A percentile compares a stretch with the other conserved stretches of the same genome.
These are phyloP conservation scores for Drosophila kikkawai DNA, from an alignment of 1,140 invertebrate genomes.

Conservation along the genomic window DNA sequence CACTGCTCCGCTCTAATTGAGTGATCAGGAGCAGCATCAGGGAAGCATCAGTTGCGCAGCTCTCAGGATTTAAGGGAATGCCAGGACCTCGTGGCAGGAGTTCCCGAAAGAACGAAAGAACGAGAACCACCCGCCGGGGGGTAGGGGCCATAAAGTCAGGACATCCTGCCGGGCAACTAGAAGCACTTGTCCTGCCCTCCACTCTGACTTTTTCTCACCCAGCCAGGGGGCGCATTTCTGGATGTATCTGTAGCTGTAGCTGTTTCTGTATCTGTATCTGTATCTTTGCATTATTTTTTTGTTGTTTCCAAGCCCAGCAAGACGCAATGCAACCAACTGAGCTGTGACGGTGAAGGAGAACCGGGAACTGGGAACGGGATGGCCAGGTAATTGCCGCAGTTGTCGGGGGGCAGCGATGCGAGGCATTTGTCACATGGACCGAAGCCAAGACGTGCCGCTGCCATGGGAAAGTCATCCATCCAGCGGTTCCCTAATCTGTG, in stretches of 20 bases:
- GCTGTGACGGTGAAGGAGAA: conserved; percentile 64
- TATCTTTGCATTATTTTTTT: conserved; percentile 4
- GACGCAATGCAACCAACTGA: conserved; percentile 70
- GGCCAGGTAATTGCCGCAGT: conserved; percentile 76
- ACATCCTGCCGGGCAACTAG: conserved; percentile 57
- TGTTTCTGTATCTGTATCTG: conserved; percentile 6
- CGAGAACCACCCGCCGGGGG: conserved; percentile 31
- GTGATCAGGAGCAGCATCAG: conserved; percentile 56
- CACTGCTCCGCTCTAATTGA: conserved; percentile 64
- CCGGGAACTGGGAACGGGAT: conserved; percentile 6
- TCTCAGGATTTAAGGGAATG: conserved; percentile 2
- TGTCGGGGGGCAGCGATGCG: conserved; percentile 70
- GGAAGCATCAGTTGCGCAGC: conserved; percentile 15
- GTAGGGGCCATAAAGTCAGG: conserved; percentile 44
- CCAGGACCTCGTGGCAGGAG: conserved; percentile 12
- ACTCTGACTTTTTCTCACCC: conserved; percentile 41
- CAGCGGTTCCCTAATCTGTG: conserved; percentile 66
- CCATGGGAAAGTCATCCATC: conserved; percentile 70
- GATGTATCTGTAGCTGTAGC: conserved; percentile 4
- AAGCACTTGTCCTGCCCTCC: conserved; percentile 55
- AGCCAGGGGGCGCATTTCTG: conserved; percentile 45
- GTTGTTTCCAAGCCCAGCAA: conserved; percentile 60
- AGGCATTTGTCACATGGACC: conserved; percentile 80
- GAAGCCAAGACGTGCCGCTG: conserved; percentile 65
- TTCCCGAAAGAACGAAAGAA: not conserved